These are phyloP conservation scores for Pristiophorus japonicus DNA, from an alignment of 2,113 vertebrate genomes.

Conservation along the genomic window DNA sequence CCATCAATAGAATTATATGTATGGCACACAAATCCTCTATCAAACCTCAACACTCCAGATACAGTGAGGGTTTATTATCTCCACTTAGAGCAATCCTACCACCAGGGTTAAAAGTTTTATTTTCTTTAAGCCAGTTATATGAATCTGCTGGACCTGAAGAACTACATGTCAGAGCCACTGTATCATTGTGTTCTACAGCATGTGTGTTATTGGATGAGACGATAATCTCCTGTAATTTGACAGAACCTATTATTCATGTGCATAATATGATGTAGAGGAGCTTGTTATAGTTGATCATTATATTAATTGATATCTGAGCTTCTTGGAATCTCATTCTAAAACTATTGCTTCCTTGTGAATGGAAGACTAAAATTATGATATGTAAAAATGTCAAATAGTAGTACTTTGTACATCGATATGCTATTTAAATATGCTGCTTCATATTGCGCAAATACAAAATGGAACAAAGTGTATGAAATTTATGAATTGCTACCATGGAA, in stretches of 20 bases:
- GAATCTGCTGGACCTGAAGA: not conserved
- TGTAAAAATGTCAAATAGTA: not conserved
- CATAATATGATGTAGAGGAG: not conserved
- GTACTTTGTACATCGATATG: not conserved
- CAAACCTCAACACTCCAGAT: not conserved
- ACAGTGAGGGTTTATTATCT: constrained; percentile 1
- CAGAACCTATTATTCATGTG: not conserved
- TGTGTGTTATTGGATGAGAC: not conserved
- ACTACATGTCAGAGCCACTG: not conserved
- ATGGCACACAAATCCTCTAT: not conserved
- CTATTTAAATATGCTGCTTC: not conserved
- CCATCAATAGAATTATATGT: not conserved
- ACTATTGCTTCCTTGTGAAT: not conserved
- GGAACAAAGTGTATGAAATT: not conserved
- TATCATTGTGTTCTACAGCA: constrained; percentile 37
- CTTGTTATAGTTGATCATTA: not conserved
- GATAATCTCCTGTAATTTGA: too few species aligned
- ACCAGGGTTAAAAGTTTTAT: not conserved
- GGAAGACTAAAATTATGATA: not conserved
- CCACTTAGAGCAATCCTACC: not conserved
- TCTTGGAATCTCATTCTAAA: not conserved
- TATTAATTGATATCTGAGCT: not conserved
- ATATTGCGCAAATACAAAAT: not conserved
- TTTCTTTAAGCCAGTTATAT: constrained; percentile 9
- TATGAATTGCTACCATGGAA: not conserved